phyloP scores from a whole-genome alignment of 2,797 vertebrate genomes.

The Phrynocephalus guinanensis region DNA sequence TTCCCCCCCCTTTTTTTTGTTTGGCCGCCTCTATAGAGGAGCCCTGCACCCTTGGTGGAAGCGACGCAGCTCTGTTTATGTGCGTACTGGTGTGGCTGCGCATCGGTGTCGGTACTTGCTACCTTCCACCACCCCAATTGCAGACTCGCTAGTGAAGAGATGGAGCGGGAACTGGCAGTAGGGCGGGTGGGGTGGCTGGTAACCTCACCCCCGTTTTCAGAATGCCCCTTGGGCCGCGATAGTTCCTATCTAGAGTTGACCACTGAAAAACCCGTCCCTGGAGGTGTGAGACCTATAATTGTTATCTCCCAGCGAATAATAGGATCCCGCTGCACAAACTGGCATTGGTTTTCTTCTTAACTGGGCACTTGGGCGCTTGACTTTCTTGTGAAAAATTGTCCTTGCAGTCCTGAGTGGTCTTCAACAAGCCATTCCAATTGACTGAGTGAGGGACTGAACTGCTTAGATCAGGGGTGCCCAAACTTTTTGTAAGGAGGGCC shows the following conservation, averaged over 20 bases:
- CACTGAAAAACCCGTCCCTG: neutral
- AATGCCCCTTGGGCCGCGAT: neutral
- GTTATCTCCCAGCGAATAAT: neutral
- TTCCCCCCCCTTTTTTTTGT: neutral
- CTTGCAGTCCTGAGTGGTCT: neutral
- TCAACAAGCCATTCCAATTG: neutral
- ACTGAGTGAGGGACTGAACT: too few relatives aligned
- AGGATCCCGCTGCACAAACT: neutral
- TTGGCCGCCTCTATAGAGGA: neutral
- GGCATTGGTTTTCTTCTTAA: too few relatives aligned
- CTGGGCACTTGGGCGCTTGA: too few relatives aligned
- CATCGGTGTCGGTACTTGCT: neutral
- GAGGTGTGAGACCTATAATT: neutral
- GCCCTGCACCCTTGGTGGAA: too few relatives aligned
- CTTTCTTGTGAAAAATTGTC: neutral
- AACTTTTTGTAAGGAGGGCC: too few relatives aligned
- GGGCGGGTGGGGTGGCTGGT: neutral
- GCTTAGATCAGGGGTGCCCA: neutral
- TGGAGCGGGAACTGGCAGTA: neutral
- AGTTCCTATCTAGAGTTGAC: neutral
- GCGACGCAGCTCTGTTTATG: too few relatives aligned
- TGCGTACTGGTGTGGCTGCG: too few relatives aligned
- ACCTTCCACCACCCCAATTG: too few relatives aligned
- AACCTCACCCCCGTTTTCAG: neutral
- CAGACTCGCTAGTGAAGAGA: neutral